phyloP scores from a whole-genome alignment of 2,113 vertebrate genomes.

The Microtus pennsylvanicus region DNA sequence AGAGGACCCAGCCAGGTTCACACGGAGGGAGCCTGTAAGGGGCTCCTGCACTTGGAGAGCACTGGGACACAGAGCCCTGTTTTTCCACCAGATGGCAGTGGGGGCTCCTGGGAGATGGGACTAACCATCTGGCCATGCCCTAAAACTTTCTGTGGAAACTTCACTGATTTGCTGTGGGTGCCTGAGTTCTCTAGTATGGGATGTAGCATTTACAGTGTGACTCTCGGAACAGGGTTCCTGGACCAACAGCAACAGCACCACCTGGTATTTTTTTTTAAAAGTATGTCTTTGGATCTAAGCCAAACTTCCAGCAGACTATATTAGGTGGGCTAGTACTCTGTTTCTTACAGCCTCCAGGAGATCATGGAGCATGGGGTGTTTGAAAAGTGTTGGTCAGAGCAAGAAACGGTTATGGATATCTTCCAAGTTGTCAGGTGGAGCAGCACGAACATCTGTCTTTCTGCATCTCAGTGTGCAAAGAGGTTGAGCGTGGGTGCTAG shows the following conservation, averaged over 20 bases:
- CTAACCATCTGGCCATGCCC: neutral
- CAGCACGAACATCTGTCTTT: neutral
- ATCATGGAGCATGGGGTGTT: neutral
- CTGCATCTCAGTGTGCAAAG: neutral
- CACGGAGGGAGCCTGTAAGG: fast-evolving
- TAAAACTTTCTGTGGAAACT: neutral
- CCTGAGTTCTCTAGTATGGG: too few relatives aligned
- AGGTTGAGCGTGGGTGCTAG: neutral
- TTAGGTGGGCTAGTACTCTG: too few relatives aligned
- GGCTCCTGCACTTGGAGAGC: neutral
- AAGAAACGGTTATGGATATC: neutral
- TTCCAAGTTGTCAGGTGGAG: neutral
- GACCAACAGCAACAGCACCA: neutral
- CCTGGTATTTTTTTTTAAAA: neutral
- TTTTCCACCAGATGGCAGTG: neutral
- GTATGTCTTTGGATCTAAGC: too few relatives aligned
- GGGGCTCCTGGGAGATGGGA: neutral
- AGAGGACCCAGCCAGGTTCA: neutral
- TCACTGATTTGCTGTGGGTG: neutral
- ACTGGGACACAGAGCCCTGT: neutral
- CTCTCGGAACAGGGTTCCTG: neutral
- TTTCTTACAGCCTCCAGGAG: too few relatives aligned
- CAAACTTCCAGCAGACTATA: neutral
- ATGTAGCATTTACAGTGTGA: fast-evolving
- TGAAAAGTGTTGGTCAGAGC: neutral